Base-by-base conservation (phyloP, 1,140 invertebrate genomes). In the Pseudachorutes palmiensis region DNA sequence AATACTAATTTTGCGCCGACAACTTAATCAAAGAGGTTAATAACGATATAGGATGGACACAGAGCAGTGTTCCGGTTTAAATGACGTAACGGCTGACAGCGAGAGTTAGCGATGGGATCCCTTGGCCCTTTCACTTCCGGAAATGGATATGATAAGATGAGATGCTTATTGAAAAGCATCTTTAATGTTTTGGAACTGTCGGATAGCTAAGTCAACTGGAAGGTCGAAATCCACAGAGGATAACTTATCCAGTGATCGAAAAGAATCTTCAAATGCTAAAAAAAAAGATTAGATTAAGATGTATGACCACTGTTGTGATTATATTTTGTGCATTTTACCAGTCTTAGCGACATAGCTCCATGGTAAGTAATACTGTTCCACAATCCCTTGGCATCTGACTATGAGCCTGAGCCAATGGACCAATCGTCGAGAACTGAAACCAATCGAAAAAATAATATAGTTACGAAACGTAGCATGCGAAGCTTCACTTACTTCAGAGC, bases 311-410 rank as follows among this genome's bases (percentile, higher is more conserved):
- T 14, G 12, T 12, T 36, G 41, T 62, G 33, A 19, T n/a, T 9
- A 19, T 5, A 45, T 45, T 67, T 45, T 30, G 41, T 41, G 22
- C 16, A 24, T 74, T 70, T 74, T 78, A 90, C 89, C 89, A 76
- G 96, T 98, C 79, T 94, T 91, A 2, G 87, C 86, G 63, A 96
- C 87, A 79, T 98, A 98, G 80, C 94, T 97, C 86, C 93, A 98
- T 24, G 90, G 86, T 45, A 90, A 85, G 79, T 98, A 99, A 80
- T 91, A 92, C 62, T 86, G 84, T 77, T 97, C 90, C 62, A 97
- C 83, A 26, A 99, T 78, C 60, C 88, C 86, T 74, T 89, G 88
- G 76, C 88, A 94, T 76, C 94, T 87, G 65, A 98, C 86, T 69
- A 98, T 90, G 51, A 98, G 84, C 76, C 92, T 89, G 26, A 98